Percentiles rank a stretch among this genome's conserved stretches.
Conservation (phyloP, 2,113 vertebrate genomes). For the Phrynosoma platyrhinos region DNA sequence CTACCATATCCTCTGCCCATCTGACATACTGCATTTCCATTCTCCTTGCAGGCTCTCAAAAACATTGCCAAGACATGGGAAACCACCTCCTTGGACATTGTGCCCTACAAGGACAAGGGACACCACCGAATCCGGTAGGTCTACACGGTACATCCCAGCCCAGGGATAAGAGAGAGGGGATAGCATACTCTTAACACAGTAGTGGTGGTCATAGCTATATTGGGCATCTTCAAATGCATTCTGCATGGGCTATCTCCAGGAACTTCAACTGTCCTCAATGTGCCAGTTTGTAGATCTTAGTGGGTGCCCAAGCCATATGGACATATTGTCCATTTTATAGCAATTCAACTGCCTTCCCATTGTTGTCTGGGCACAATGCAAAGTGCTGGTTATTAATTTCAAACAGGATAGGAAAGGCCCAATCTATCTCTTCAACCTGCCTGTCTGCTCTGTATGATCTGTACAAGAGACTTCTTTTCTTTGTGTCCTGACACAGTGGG, state of each 20-base stretch:
- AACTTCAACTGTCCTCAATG: background rate
- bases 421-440: background rate
- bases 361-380: background rate
- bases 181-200: background rate
- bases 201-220: too few species aligned
- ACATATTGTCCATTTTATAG: too few species aligned
- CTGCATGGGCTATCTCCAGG: background rate
- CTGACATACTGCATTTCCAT: too few species aligned
- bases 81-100: conserved; percentile 72
- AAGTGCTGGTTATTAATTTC: background rate
- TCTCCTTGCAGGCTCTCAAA: conserved; percentile 69
- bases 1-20: background rate
- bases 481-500: background rate
- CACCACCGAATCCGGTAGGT: conserved; percentile 77
- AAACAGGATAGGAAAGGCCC: background rate
- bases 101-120: conserved; percentile 80
- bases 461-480: background rate
- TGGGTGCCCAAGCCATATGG: too few species aligned
- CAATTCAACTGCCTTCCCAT: background rate
- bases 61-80: conserved; percentile 78
- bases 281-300: background rate
- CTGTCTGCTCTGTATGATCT: background rate
- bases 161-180: background rate
- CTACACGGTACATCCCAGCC: too few species aligned
- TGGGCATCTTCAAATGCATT: too few species aligned